Percentiles rank a stretch among this genome's conserved stretches.
Evolutionary conservation across 2,113 vertebrate genomes (phyloP).

Genomic region (Orientallactaga bullata): DNA sequence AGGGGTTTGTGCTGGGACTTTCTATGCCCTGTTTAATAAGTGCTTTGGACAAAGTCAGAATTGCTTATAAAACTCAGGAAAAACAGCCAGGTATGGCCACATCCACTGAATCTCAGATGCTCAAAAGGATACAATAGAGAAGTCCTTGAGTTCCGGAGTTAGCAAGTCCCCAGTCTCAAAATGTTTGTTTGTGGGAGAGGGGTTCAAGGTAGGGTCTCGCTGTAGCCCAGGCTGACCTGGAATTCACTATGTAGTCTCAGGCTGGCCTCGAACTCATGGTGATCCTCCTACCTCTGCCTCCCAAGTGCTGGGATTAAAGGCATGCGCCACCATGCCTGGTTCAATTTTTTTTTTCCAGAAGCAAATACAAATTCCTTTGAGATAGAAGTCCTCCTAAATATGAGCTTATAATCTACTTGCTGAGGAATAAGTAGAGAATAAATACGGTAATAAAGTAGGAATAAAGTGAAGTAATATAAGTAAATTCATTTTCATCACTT

Average conservation of each 20-base stretch:
- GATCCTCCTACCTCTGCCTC: too few relatives aligned
- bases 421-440: background rate
- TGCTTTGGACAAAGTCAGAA: background rate
- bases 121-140: background rate
- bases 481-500: conserved; percentile 34
- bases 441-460: background rate
- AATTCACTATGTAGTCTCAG: too few relatives aligned
- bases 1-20: background rate
- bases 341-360: background rate
- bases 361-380: background rate
- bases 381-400: background rate
- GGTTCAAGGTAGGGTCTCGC: too few relatives aligned
- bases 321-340: too few relatives aligned
- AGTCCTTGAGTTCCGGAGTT: too few relatives aligned
- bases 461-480: background rate
- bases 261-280: too few relatives aligned
- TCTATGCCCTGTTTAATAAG: conserved; percentile 38
- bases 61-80: conserved; percentile 17
- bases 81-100: background rate
- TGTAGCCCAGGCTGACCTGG: too few relatives aligned
- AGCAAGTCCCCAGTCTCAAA: too few relatives aligned
- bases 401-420: background rate
- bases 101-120: background rate
- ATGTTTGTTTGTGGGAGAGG: too few relatives aligned
- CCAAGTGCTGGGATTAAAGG: too few relatives aligned